phyloP scores from a whole-genome alignment of 2,888 invertebrate genomes.

The Emmelina monodactyla region DNA sequence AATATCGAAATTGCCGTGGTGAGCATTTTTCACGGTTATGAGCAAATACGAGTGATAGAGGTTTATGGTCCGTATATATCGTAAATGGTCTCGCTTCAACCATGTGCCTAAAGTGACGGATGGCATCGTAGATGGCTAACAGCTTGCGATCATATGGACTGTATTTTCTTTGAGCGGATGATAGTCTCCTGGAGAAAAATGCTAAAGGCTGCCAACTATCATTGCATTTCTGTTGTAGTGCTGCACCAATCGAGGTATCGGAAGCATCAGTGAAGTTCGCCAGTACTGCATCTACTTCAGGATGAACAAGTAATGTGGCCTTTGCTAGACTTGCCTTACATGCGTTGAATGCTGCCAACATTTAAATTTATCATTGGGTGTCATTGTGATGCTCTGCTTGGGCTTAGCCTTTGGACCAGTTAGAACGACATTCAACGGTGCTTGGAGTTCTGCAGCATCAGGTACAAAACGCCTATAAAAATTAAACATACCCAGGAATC shows the following conservation, averaged over 20 bases:
- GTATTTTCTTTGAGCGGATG: constrained; percentile 6
- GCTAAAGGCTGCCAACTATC: constrained; percentile 14
- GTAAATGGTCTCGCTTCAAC: constrained; percentile 12
- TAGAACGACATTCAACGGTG: constrained; percentile 5
- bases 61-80: constrained; percentile 18
- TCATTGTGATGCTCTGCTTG: constrained; percentile 2
- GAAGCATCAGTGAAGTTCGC: constrained; percentile 12
- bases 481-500: constrained; percentile 15
- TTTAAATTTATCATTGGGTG: too few relatives aligned
- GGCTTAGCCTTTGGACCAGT: constrained; percentile 2
- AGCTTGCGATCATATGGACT: constrained; percentile 16
- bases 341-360: constrained; percentile 2
- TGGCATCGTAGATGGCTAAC: constrained; percentile 12
- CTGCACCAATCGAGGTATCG: background rate
- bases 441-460: constrained; percentile 9
- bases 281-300: background rate
- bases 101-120: constrained; percentile 15
- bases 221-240: background rate
- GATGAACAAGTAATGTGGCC: constrained; percentile 2
- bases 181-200: constrained; percentile 15
- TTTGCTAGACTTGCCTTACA: constrained; percentile 4
- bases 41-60: too few relatives aligned
- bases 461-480: constrained; percentile 12
- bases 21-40: too few relatives aligned
- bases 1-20: too few relatives aligned